A percentile compares a stretch with the other conserved stretches of the same genome.
Conservation (phyloP, 2,888 invertebrate genomes). For the Nebria salina region DNA sequence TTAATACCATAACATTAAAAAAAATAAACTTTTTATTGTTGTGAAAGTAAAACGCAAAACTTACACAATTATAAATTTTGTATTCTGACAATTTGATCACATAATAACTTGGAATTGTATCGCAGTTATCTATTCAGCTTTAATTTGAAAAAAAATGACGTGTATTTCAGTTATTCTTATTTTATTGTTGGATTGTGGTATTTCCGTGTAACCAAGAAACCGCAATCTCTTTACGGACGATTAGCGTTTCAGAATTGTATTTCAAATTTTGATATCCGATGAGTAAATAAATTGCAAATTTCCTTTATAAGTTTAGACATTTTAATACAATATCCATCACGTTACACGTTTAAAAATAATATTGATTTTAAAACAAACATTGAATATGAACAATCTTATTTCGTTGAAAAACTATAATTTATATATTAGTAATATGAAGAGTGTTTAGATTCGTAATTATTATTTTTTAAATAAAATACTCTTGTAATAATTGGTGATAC, state of each 20-base stretch:
- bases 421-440: too few species aligned
- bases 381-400: too few species aligned
- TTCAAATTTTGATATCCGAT: constrained; percentile 30
- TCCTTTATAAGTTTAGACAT: neutral
- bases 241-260: constrained; percentile 16
- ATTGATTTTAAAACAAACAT: too few species aligned
- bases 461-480: too few species aligned
- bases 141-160: neutral
- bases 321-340: too few species aligned
- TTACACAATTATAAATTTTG: neutral
- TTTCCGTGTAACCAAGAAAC: constrained; percentile 24
- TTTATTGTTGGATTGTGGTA: neutral
- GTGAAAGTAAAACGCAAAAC: neutral
- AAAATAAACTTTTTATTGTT: neutral
- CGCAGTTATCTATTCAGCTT: neutral
- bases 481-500: too few species aligned
- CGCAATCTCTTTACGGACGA: constrained; percentile 29
- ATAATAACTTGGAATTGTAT: neutral
- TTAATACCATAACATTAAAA: neutral
- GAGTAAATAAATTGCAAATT: neutral
- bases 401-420: too few species aligned
- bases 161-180: neutral
- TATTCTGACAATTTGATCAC: neutral
- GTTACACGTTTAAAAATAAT: too few species aligned
- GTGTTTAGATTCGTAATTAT: too few species aligned